A percentile compares a stretch with the other conserved stretches of the same genome.
Evolutionary conservation across 2,113 vertebrate species (phyloP).

Genomic region (Callorhinus ursinus): DNA sequence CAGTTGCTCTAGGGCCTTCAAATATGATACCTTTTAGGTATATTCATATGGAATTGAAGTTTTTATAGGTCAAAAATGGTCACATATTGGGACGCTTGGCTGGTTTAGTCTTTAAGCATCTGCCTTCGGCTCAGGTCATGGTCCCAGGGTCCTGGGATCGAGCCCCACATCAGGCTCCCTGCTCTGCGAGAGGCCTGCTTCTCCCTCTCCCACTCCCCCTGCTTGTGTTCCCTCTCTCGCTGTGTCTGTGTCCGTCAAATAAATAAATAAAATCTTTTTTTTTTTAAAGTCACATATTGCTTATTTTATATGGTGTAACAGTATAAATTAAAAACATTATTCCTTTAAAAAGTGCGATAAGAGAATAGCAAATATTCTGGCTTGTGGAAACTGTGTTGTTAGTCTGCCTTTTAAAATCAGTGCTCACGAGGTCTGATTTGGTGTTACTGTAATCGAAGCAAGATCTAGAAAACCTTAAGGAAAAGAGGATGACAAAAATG

Average conservation of each 20-base stretch:
- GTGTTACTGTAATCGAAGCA: not conserved
- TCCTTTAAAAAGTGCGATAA: not conserved
- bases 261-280: no score
- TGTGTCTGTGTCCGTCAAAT: no score
- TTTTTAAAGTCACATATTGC: not conserved
- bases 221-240: no score
- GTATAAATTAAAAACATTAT: not conserved
- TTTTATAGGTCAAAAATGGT: not conserved
- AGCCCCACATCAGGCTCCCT: no score
- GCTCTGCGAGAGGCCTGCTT: no score
- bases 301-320: not conserved
- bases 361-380: not conserved
- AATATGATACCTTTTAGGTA: not conserved
- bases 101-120: no score
- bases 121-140: no score
- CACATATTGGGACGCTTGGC: not conserved
- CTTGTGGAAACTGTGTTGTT: not conserved
- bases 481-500: not conserved
- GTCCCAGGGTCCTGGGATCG: no score
- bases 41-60: not conserved
- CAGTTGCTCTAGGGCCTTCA: not conserved
- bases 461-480: not conserved
- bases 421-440: not conserved
- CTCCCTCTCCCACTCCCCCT: no score
- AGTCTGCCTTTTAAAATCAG: not conserved